These are phyloP conservation scores for Ophion ellenae DNA, from an alignment of 2,888 invertebrate genomes.

Conservation along the genomic window DNA sequence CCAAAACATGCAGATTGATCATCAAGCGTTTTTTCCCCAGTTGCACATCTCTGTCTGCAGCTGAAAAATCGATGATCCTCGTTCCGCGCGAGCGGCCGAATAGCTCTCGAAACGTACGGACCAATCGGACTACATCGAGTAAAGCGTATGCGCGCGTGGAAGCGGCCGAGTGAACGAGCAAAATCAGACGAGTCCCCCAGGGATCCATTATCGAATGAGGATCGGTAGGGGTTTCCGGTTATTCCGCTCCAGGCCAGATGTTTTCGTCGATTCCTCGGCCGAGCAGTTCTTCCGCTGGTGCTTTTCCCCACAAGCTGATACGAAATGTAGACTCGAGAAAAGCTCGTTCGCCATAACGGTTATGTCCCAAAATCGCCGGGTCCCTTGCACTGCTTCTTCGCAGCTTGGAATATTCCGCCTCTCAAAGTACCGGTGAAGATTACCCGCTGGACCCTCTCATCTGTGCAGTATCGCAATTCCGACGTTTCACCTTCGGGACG, in stretches of 20 bases:
- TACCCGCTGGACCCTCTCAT: conserved; percentile 6
- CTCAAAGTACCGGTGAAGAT: conserved; percentile 17
- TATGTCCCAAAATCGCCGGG: conserved; percentile 47
- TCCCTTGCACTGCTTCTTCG: not conserved
- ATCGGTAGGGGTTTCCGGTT: conserved; percentile 47
- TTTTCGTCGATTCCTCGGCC: conserved; percentile 49
- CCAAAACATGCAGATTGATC: not conserved
- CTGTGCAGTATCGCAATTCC: conserved; percentile 20
- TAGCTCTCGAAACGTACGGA: conserved; percentile 58
- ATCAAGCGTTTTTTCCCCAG: conserved; percentile 12
- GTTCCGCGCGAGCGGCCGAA: conserved; percentile 29
- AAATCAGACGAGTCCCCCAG: conserved; percentile 18
- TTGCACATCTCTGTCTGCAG: not conserved
- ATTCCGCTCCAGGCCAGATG: conserved; percentile 35
- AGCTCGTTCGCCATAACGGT: conserved; percentile 58
- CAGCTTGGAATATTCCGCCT: conserved; percentile 40
- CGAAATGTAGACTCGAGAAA: conserved; percentile 40
- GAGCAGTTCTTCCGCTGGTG: conserved; percentile 25
- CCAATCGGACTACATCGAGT: conserved; percentile 40
- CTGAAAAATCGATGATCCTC: conserved; percentile 53
- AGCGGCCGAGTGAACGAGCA: not conserved
- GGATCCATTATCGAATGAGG: conserved; percentile 49
- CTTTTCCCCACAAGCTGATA: conserved; percentile 44
- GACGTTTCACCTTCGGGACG: conserved; percentile 26
- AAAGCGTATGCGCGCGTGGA: not conserved